Evolutionary conservation across 2,797 vertebrate genomes (phyloP).

Genomic region (Poecilia picta): DNA sequence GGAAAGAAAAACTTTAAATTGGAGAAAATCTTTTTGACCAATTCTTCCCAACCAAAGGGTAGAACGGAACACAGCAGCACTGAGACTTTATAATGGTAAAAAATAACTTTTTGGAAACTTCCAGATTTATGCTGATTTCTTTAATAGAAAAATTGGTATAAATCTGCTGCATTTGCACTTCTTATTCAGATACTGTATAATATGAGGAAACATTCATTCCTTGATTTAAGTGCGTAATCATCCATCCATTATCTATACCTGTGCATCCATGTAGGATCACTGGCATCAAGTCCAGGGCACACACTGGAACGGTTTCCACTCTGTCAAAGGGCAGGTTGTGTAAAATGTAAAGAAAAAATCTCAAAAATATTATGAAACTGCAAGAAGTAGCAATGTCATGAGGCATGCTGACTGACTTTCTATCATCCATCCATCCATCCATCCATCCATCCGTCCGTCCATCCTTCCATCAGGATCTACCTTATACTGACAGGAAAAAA

Average conservation of each 20-base stretch:
- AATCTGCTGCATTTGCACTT: not conserved
- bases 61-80: not conserved
- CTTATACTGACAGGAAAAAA: not conserved
- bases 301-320: too few species aligned
- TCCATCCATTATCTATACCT: not conserved
- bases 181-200: not conserved
- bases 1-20: not conserved
- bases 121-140: not conserved
- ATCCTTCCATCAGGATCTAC: too few species aligned
- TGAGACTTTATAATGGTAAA: not conserved
- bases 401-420: not conserved
- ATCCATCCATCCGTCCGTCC: too few species aligned
- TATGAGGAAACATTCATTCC: not conserved
- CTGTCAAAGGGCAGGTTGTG: not conserved
- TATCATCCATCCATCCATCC: too few species aligned
- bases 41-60: not conserved
- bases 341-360: not conserved
- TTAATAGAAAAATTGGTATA: not conserved
- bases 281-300: not conserved
- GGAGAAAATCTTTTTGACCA: not conserved
- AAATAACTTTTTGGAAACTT: not conserved
- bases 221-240: not conserved
- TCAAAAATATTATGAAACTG: not conserved
- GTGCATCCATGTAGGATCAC: not conserved
- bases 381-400: not conserved